Evolutionary conservation across 1,140 invertebrate species (phyloP), one percentile per base, ranked within the genome.

Genomic region (Eriosoma lanigerum): DNA sequence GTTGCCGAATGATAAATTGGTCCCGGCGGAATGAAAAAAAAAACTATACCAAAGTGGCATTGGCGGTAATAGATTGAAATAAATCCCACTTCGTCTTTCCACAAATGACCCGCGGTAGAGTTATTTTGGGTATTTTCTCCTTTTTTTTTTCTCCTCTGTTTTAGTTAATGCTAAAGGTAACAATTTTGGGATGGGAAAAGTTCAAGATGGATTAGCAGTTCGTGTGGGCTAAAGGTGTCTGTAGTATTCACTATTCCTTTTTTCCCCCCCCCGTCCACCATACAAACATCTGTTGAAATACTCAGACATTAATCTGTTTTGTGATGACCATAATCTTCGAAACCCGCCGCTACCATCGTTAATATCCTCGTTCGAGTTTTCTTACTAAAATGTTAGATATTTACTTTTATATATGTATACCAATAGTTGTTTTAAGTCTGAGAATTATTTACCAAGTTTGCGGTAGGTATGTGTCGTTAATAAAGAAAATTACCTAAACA

Each of bases 151-250:
- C 62, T 19, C 13, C 68, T 24, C 38, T 17, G 29, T 73, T 76
- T 76, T 76, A 56, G 50, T 76, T 56, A 56, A 76, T 56, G 54
- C 32, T 44, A 46, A 38, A 58, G 73, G 54, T 76, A 76, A 76
- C 73, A 76, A 58, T 76, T 76, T 58, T 10, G 52, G 32, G 72
- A 76, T 24, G 38, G 56, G 17, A 78, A 78, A 78, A 78, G 75
- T 78, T 78, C 75, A 78, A 78, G 75, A 78, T 78, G 75, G 75
- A 78, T 78, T 78, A 78, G 75, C 54, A 48, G 56, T 76, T 56
- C 26, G 32, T 76, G 73, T n/a, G 75, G 21, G 75, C 56, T 29
- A 62, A 62, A 62, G 75, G 75, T 62, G 75, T 78, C 75, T 13
- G 56, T 32, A 62, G 75, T 78, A 62, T 78, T 78, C 46, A 26